These are phyloP conservation scores for Orchestes rusci DNA, from an alignment of 2,888 invertebrate species.

Conservation along the genomic window DNA sequence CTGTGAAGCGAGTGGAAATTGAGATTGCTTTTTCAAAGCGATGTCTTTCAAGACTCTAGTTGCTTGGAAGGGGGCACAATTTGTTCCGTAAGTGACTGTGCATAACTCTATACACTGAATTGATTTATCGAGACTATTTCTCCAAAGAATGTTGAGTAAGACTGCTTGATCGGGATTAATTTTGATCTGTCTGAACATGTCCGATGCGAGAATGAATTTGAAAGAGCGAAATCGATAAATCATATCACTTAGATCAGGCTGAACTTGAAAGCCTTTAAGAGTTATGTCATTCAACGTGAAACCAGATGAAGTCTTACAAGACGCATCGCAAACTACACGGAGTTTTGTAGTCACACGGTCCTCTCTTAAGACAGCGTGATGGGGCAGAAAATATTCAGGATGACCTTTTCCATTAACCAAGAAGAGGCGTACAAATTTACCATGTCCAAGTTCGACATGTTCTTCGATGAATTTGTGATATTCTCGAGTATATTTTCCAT, in stretches of 20 bases:
- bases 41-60: slow-evolving; percentile 14
- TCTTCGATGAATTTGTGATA: slow-evolving; percentile 15
- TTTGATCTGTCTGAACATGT: slow-evolving; percentile 21
- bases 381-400: slow-evolving; percentile 17
- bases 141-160: slow-evolving; percentile 23
- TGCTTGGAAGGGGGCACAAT: slow-evolving; percentile 18
- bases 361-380: slow-evolving; percentile 14
- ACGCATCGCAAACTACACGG: slow-evolving; percentile 21
- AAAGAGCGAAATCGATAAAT: slow-evolving; percentile 12
- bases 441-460: slow-evolving; percentile 12
- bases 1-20: slow-evolving; percentile 8
- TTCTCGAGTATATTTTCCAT: slow-evolving; percentile 1
- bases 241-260: slow-evolving; percentile 18
- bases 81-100: slow-evolving; percentile 23
- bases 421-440: slow-evolving; percentile 4
- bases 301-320: slow-evolving; percentile 11
- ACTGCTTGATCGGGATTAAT: slow-evolving; percentile 14
- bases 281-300: slow-evolving; percentile 20
- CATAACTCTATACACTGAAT: slow-evolving; percentile 17
- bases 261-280: slow-evolving; percentile 17
- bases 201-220: slow-evolving; percentile 13
- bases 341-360: slow-evolving; percentile 13
- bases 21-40: slow-evolving; percentile 1
- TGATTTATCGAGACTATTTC: slow-evolving; percentile 14
- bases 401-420: background rate